Evolutionary conservation across 2,888 invertebrate species (phyloP).

Genomic region (Antheraea yamamai): DNA sequence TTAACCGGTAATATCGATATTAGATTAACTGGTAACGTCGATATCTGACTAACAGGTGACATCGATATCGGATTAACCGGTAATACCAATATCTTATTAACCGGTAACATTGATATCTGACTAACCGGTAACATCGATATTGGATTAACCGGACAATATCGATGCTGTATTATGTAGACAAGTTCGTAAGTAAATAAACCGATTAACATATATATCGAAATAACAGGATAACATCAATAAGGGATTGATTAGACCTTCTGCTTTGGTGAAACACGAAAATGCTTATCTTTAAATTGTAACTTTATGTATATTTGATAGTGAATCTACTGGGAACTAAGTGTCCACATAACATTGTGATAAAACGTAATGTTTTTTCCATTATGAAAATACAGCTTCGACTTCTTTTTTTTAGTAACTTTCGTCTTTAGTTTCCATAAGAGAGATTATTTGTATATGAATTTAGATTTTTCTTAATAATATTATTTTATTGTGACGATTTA

Average conservation of each 20-base stretch:
- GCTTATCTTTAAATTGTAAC: slow-evolving; percentile 73
- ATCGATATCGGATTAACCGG: no score
- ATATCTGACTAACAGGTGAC: no score
- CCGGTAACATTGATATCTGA: no score
- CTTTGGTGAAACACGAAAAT: slow-evolving; percentile 72
- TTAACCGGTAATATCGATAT: no score
- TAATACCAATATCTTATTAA: not conserved
- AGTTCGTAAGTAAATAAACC: not conserved
- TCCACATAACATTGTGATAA: slow-evolving; percentile 80
- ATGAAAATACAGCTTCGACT: slow-evolving; percentile 68
- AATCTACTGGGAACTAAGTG: slow-evolving; percentile 72
- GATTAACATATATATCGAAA: not conserved
- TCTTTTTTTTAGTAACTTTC: slow-evolving; percentile 39
- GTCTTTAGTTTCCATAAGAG: slow-evolving; percentile 74
- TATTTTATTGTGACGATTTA: slow-evolving; percentile 71
- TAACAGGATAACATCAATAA: not conserved
- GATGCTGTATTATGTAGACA: not conserved
- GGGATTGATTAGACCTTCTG: slow-evolving; percentile 58
- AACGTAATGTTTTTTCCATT: slow-evolving; percentile 77
- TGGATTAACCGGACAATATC: not conserved
- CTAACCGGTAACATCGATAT: no score
- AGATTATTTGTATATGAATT: slow-evolving; percentile 80
- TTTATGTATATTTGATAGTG: slow-evolving; percentile 79
- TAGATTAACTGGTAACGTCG: no score
- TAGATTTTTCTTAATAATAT: slow-evolving; percentile 72